Evolutionary conservation across 2,113 vertebrate genomes (phyloP), one percentile per base, ranked within the genome.

Genomic region (Calypte anna): DNA sequence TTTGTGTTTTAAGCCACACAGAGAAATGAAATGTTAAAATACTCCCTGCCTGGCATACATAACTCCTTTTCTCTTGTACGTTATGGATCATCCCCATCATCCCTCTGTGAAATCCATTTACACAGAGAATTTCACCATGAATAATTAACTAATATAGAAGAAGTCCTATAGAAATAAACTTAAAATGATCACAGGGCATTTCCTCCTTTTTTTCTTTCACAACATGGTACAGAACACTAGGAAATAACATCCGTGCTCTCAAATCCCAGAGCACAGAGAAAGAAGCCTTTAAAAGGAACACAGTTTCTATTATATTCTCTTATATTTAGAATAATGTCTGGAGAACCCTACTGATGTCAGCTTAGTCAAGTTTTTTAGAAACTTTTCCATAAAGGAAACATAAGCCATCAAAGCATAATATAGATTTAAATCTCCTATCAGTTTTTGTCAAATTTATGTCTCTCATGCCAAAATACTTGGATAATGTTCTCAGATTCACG

Each of bases 11-110:
- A 92, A 94, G 82, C 57, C 95, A 94, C 80, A 91, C 90, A 95
- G 93, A 97, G 85, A 94, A 95, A 94, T 93, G 87, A 94, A 88
- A 91, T 69, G 89, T 85, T 94, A 94, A 94, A 96, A 94, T 91
- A 89, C 66, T 93, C 68, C 48, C 54, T 0, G 3, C 83, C 73
- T 1, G n/a, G 61, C 81, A 73, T 82, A 84, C 54, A 86, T 9
- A 92, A 63, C 58, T 91, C 63, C 51, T 28, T 82, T 94, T 94
- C 91, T 74, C 79, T 82, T 62, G 46, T 72, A 91, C 72, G 92
- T 95, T 73, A 92, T 82, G 70, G 93, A 94, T 96, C 93, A 88
- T 85, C 84, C 91, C 33, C 73, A 77, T 80, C 95, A 93, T 84
- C 64, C 73, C 79, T 77, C 78, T 80, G 75, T 12, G 4, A 95